phyloP scores from a whole-genome alignment of 2,797 vertebrate species.

The Xyrichtys novacula region DNA sequence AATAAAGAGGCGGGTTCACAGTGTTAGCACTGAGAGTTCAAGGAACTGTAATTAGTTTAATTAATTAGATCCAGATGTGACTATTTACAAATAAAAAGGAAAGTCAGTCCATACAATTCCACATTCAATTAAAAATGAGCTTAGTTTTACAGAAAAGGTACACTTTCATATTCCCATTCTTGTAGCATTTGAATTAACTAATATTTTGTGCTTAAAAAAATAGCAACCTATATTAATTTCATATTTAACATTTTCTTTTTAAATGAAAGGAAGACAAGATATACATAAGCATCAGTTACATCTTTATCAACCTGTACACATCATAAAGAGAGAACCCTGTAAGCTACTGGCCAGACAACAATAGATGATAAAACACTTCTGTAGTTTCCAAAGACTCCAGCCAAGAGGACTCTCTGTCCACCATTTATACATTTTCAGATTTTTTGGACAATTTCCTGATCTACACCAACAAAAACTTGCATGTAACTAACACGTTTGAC shows the following conservation, averaged over 20 bases:
- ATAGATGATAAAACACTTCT: conserved; percentile 72
- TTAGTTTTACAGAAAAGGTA: conserved; percentile 76
- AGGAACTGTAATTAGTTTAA: conserved; percentile 82
- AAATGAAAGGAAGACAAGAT: conserved; percentile 91
- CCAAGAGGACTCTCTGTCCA: conserved; percentile 80
- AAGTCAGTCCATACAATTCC: conserved; percentile 79
- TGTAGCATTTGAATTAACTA: conserved; percentile 82
- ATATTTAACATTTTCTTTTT: conserved; percentile 90
- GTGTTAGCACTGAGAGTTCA: conserved; percentile 27
- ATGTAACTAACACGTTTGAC: conserved; percentile 58
- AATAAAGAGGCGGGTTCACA: conserved; percentile 11
- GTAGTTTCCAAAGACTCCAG: conserved; percentile 72
- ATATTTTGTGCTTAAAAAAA: conserved; percentile 87
- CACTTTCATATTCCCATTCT: conserved; percentile 72
- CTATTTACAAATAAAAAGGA: conserved; percentile 84
- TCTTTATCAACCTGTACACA: conserved; percentile 89
- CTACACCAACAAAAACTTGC: conserved; percentile 72
- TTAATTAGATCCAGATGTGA: conserved; percentile 83
- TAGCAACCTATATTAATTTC: conserved; percentile 93
- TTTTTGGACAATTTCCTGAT: conserved; percentile 78
- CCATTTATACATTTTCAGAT: conserved; percentile 65
- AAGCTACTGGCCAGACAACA: conserved; percentile 84
- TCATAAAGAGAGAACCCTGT: conserved; percentile 81
- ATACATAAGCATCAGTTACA: conserved; percentile 90
- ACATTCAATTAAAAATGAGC: conserved; percentile 82